Evolutionary conservation across 2,888 invertebrate genomes (phyloP).

Genomic region (Erannis defoliaria): DNA sequence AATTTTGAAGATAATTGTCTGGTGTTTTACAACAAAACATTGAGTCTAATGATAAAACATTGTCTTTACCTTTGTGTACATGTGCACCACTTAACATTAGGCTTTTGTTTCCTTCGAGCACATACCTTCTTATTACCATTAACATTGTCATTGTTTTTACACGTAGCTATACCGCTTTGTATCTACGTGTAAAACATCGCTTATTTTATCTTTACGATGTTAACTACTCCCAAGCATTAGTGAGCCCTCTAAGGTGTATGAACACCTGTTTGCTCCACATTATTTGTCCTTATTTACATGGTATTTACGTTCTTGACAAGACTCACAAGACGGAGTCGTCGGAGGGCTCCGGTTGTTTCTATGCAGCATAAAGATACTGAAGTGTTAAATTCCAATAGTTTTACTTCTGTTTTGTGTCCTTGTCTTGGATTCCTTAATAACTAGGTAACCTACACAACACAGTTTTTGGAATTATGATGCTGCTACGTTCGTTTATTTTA

Average conservation of each 20-base stretch:
- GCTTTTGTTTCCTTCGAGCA: background rate
- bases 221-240: constrained; percentile 31
- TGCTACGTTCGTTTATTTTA: background rate
- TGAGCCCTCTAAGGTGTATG: constrained; percentile 25
- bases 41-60: too few species aligned
- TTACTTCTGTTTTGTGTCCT: background rate
- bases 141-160: constrained; percentile 5
- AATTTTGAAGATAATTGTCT: too few species aligned
- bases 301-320: constrained; percentile 35
- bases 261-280: constrained; percentile 43
- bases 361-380: constrained; percentile 11
- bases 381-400: constrained; percentile 14
- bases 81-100: background rate
- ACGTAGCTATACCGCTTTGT: constrained; percentile 11
- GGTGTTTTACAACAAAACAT: background rate
- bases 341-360: constrained; percentile 16
- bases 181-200: constrained; percentile 16
- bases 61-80: background rate
- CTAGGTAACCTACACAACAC: background rate
- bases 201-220: constrained; percentile 35
- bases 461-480: background rate
- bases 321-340: constrained; percentile 19
- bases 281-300: constrained; percentile 36
- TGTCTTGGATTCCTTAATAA: background rate
- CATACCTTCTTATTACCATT: constrained; percentile 2